A percentile compares a stretch with the other conserved stretches of the same genome.
Evolutionary conservation across 2,797 vertebrate species (phyloP).

Genomic region (Paratrypauchen microcephalus): DNA sequence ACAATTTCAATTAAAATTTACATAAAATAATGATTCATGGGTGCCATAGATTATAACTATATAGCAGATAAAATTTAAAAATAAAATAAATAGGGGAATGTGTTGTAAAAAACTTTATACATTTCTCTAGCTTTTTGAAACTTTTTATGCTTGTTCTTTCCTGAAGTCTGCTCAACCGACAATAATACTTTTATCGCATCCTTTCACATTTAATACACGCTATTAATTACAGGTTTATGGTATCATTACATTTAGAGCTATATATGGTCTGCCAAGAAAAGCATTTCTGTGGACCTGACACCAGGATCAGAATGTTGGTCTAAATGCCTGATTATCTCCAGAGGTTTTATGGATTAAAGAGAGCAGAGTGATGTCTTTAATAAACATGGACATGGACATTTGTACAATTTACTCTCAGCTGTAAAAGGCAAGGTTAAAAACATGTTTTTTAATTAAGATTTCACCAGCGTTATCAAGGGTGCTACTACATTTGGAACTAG

Average conservation of each 20-base stretch:
- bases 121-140: neutral
- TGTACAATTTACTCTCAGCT: neutral
- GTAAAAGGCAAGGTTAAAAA: neutral
- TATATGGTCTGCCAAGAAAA: conserved; percentile 14
- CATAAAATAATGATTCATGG: too few species aligned
- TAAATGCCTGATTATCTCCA: conserved; percentile 42
- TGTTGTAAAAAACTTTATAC: too few species aligned
- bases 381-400: conserved; percentile 22
- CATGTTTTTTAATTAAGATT: neutral
- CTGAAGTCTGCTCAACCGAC: neutral
- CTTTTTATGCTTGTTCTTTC: neutral
- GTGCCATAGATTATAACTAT: too few species aligned
- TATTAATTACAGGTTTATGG: conserved; percentile 10
- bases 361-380: conserved; percentile 33
- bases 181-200: conserved; percentile 9
- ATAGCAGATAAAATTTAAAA: too few species aligned
- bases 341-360: conserved; percentile 32
- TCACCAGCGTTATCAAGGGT: too few species aligned
- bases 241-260: neutral
- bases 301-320: conserved; percentile 29
- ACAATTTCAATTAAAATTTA: too few species aligned
- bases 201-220: neutral
- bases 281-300: conserved; percentile 33
- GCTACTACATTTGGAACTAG: too few species aligned
- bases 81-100: too few species aligned